Percentiles rank a stretch among this genome's conserved stretches.
These are phyloP conservation scores for Cotesia typhae DNA, from an alignment of 1,140 invertebrate genomes.

Conservation along the genomic window DNA sequence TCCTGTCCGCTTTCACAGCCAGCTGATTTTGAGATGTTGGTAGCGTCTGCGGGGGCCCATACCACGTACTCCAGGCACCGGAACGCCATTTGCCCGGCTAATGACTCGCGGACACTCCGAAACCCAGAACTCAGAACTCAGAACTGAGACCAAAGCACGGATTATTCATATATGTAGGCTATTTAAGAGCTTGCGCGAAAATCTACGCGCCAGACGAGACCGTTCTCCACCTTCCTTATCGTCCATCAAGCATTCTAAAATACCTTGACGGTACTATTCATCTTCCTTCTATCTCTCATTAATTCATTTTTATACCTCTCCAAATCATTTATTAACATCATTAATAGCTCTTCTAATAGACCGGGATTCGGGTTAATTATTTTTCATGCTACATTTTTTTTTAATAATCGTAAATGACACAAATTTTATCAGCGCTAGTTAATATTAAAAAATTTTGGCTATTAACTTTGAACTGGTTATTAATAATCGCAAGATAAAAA, in stretches of 20 bases:
- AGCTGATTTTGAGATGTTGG: conserved; percentile 65
- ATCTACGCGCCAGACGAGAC: conserved; percentile 21
- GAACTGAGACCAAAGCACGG: neutral
- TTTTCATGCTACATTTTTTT: too few relatives aligned
- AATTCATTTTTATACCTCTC: neutral
- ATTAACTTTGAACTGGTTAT: too few relatives aligned
- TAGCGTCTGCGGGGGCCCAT: conserved; percentile 57
- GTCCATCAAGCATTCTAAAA: conserved; percentile 15
- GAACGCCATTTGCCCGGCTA: conserved; percentile 62
- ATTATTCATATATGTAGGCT: conserved; percentile 17
- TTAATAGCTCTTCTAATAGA: conserved; percentile 1
- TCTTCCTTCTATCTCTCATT: neutral
- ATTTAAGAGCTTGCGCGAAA: conserved; percentile 22
- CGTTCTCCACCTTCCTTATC: conserved; percentile 22
- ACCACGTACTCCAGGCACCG: conserved; percentile 59
- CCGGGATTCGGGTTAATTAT: neutral
- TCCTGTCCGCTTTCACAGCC: conserved; percentile 61
- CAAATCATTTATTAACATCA: neutral
- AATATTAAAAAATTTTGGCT: too few relatives aligned
- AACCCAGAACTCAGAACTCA: conserved; percentile 12
- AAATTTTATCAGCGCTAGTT: too few relatives aligned
- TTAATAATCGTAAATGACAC: too few relatives aligned
- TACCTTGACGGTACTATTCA: conserved; percentile 10
- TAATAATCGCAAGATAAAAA: too few relatives aligned
- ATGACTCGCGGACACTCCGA: conserved; percentile 61